Conservation (phyloP, 1,140 invertebrate species). For the Atta colombica region DNA sequence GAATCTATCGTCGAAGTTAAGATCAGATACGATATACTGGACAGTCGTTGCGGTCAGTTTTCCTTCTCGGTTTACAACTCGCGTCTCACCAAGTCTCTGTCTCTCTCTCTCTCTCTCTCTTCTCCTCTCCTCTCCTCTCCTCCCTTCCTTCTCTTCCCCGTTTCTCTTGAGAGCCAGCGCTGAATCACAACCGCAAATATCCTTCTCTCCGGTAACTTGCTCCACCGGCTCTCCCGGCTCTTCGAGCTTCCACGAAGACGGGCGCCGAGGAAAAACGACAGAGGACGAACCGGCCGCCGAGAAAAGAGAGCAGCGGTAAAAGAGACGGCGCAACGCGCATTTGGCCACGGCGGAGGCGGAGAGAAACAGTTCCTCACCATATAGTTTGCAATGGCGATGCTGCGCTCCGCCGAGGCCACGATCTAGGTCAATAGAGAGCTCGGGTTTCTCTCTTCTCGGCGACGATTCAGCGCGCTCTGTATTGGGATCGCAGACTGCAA, state of each 20-base stretch:
- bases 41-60: constrained; percentile 67
- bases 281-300: not conserved
- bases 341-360: not conserved
- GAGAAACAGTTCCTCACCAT: constrained; percentile 18
- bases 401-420: constrained; percentile 67
- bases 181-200: constrained; percentile 81
- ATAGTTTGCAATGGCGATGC: constrained; percentile 41
- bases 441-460: constrained; percentile 64
- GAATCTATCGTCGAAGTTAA: not conserved
- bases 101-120: not conserved
- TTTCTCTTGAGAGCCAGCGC: constrained; percentile 49
- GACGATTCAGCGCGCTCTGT: constrained; percentile 31
- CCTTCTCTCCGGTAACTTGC: constrained; percentile 71
- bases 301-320: constrained; percentile 52
- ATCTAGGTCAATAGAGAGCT: constrained; percentile 75
- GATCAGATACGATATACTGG: constrained; percentile 38
- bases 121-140: not conserved
- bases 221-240: constrained; percentile 45
- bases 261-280: not conserved
- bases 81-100: constrained; percentile 19
- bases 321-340: constrained; percentile 10
- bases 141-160: constrained; percentile 39
- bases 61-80: constrained; percentile 66
- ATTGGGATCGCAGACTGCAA: constrained; percentile 10
- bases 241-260: constrained; percentile 29